Conservation (phyloP, 2,113 vertebrate genomes). For the Prochilodus magdalenae region DNA sequence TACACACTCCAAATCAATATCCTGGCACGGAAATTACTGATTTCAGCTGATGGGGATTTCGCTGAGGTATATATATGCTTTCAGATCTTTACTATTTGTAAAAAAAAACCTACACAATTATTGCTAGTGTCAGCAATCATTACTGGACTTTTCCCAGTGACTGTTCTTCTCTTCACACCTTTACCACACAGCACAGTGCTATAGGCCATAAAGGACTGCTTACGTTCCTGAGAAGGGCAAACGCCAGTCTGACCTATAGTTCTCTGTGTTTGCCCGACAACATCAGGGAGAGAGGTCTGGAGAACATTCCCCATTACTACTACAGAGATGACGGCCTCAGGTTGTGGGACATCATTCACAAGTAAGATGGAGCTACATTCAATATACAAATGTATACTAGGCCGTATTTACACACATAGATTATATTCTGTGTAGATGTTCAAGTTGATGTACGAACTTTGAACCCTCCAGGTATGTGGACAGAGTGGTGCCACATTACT, state of each 20-base stretch:
- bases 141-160: not conserved
- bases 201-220: constrained; percentile 30
- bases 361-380: constrained; percentile 46
- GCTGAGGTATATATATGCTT: too few species aligned
- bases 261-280: constrained; percentile 68
- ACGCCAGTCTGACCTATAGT: too few species aligned
- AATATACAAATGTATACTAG: not conserved
- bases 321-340: constrained; percentile 71
- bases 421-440: too few species aligned
- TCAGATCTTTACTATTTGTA: too few species aligned
- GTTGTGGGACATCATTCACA: constrained; percentile 70
- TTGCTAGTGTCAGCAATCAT: not conserved
- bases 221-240: not conserved
- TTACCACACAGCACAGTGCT: not conserved
- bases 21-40: constrained; percentile 4
- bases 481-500: too few species aligned
- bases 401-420: too few species aligned
- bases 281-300: constrained; percentile 62
- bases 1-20: constrained; percentile 49
- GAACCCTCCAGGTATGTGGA: too few species aligned
- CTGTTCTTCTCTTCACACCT: not conserved
- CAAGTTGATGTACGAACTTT: too few species aligned
- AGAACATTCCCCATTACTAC: constrained; percentile 67
- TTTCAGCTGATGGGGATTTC: too few species aligned
- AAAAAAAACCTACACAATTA: not conserved